A percentile compares a stretch with the other conserved stretches of the same genome.
These are phyloP conservation scores for Pituophis catenifer DNA, from an alignment of 2,113 vertebrate genomes.

Conservation along the genomic window DNA sequence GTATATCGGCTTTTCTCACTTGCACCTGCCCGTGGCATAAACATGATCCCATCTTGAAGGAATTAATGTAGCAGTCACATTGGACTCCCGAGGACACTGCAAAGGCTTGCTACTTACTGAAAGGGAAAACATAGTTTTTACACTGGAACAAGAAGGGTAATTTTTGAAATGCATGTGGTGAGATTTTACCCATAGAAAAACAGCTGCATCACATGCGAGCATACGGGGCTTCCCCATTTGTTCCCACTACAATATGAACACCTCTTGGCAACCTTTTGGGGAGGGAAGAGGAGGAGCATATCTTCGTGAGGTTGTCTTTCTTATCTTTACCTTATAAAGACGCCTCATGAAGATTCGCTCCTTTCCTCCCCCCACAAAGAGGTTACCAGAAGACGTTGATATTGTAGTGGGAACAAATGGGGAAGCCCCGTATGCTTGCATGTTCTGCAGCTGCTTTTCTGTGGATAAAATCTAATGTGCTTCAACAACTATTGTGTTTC, in stretches of 20 bases:
- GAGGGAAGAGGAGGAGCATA: too few relatives aligned
- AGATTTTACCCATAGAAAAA: background rate
- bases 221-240: too few relatives aligned
- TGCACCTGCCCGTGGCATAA: background rate
- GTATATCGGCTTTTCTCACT: background rate
- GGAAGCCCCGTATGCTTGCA: background rate
- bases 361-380: background rate
- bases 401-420: background rate
- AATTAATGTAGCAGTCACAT: background rate
- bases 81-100: background rate
- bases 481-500: background rate
- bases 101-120: background rate
- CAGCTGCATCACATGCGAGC: too few relatives aligned
- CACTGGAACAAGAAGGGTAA: background rate
- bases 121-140: background rate
- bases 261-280: too few relatives aligned
- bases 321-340: background rate
- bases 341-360: background rate
- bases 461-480: background rate
- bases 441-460: background rate
- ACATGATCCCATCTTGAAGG: background rate
- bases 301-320: too few relatives aligned
- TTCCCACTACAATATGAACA: too few relatives aligned
- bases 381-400: background rate
- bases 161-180: background rate